phyloP scores from a whole-genome alignment of 2,888 invertebrate species.

The Amiota communis region DNA sequence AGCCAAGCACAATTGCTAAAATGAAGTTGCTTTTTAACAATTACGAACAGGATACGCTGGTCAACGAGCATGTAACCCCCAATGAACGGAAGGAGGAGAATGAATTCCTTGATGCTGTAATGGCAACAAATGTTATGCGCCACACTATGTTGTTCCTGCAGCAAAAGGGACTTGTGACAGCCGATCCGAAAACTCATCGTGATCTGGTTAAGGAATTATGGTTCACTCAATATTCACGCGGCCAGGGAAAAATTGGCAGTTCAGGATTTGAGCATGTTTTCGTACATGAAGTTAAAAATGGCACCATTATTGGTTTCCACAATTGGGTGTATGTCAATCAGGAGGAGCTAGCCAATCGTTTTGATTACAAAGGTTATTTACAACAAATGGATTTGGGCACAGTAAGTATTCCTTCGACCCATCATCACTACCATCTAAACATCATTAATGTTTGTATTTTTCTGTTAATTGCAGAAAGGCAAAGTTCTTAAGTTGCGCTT shows the following conservation, averaged over 20 bases:
- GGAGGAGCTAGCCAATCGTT: conserved; percentile 81
- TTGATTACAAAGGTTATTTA: conserved; percentile 87
- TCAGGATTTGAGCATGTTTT: conserved; percentile 96
- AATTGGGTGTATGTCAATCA: conserved; percentile 91
- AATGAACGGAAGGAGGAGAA: conserved; percentile 85
- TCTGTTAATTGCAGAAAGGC: no score
- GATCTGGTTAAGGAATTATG: conserved; percentile 83
- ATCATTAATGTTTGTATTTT: background rate
- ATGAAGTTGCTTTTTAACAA: conserved; percentile 86
- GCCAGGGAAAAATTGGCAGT: conserved; percentile 85
- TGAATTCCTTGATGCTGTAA: conserved; percentile 83
- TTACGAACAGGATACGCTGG: conserved; percentile 83
- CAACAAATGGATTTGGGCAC: conserved; percentile 81
- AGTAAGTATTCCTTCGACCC: conserved; percentile 74
- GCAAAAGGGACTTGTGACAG: conserved; percentile 77
- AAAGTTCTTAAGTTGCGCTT: conserved; percentile 83
- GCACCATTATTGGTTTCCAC: conserved; percentile 87
- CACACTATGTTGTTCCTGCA: conserved; percentile 76
- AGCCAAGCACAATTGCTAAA: conserved; percentile 80
- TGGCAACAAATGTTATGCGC: conserved; percentile 85
- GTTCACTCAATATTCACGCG: conserved; percentile 88
- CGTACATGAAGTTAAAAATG: conserved; percentile 87
- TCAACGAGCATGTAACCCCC: conserved; percentile 85
- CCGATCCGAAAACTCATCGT: conserved; percentile 81
- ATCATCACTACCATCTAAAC: background rate